Base-by-base conservation (phyloP, 2,797 vertebrate genomes). In the Paedocypris micromegethes region DNA sequence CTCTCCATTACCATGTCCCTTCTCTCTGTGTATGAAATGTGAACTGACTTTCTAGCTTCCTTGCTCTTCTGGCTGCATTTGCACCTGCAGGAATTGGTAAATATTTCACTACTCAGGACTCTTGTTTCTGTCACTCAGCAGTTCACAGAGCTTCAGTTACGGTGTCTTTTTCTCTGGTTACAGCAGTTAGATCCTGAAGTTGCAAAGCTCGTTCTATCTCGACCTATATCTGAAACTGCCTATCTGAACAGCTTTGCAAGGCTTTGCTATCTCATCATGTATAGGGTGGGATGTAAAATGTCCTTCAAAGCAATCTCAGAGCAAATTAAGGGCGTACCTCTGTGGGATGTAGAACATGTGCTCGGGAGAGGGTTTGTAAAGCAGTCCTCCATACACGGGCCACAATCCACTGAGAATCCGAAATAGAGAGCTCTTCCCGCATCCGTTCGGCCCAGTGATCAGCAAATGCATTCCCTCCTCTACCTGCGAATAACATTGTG, bases 261-360 rank as follows among this genome's bases (percentile, higher is more conserved):
- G 44, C 58, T 9, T 59, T 3, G 23, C 23, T 23, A 23, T 23
- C 23, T 23, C 23, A 23, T 23, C 23, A 23, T 23, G 23, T 23
- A 23, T 23, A 23, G 23, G 23, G 23, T 23, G 23, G 23, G 23
- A 23, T 23, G 23, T 23, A 23, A 23, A 23, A 23, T 23, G 23
- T 23, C 23, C 23, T 23, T 23, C 23, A 23, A 23, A 23, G 23
- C 23, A 23, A 23, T 23, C 23, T 40, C 2, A 40, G 43, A 9
- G 39, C 58, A 40, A 54, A 4, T 77, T 40, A 72, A 6, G 46
- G n/a, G 8, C 23, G 59, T 78, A 93, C 91, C 92, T 91, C 78
- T 94, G 92, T 0, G 92, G 93, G 65, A 93, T 92, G 80, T 93
- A 94, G 84, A 94, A 94, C 92, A 94, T 93, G 76, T 88, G 90